A percentile compares a stretch with the other conserved stretches of the same genome.
Evolutionary conservation across 1,140 invertebrate species (phyloP).

Genomic region (Oryctes rhinoceros): DNA sequence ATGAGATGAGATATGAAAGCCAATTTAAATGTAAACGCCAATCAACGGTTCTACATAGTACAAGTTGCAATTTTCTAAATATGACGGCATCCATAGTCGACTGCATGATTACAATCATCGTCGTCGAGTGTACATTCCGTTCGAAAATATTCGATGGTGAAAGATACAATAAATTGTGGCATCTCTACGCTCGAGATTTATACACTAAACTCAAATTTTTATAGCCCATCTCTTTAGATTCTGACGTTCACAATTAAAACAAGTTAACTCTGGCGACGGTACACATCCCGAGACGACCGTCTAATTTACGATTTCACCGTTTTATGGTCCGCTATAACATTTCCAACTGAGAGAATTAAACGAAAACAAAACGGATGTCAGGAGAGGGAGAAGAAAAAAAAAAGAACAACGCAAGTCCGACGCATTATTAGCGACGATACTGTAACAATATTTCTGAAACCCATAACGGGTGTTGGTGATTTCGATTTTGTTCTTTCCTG

Average conservation of each 20-base stretch:
- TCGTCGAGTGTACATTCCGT: neutral
- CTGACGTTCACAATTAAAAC: neutral
- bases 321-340: neutral
- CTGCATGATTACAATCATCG: no score
- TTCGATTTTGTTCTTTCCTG: neutral
- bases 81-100: no score
- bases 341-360: neutral
- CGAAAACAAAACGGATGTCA: no score
- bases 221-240: neutral
- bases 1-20: no score
- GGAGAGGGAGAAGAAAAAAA: neutral
- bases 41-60: no score
- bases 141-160: neutral
- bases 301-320: conserved; percentile 3
- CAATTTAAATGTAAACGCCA: no score
- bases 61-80: no score
- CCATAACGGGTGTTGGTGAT: neutral
- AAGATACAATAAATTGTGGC: neutral
- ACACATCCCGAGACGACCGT: neutral
- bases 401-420: neutral
- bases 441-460: neutral
- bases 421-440: neutral
- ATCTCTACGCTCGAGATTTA: conserved; percentile 7
- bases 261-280: neutral
- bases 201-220: neutral